These are phyloP conservation scores for Linnaemya vulpina DNA, from an alignment of 2,888 invertebrate genomes.

Conservation along the genomic window DNA sequence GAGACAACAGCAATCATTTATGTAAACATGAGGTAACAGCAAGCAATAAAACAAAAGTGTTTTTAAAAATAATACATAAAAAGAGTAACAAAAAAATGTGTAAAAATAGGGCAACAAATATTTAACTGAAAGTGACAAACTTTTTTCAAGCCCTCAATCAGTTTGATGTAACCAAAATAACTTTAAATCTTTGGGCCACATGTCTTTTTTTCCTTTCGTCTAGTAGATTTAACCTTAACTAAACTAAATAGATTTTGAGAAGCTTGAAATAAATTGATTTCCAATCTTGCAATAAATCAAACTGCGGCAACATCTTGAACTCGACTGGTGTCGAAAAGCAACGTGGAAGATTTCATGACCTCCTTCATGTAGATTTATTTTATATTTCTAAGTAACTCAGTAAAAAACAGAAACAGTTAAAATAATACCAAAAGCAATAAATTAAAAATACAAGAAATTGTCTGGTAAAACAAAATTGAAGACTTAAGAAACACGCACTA, in stretches of 20 bases:
- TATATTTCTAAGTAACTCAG: neutral
- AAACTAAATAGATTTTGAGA: neutral
- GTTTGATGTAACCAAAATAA: neutral
- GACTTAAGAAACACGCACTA: constrained; percentile 38
- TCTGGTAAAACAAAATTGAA: constrained; percentile 1
- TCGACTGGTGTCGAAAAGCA: neutral
- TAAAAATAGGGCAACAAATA: too few species aligned
- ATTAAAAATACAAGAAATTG: constrained; percentile 2
- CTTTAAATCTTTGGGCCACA: neutral
- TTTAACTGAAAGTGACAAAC: too few species aligned
- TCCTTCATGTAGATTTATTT: neutral
- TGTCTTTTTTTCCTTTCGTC: neutral
- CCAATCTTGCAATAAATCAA: constrained; percentile 1
- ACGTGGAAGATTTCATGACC: neutral
- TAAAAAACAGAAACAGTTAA: constrained; percentile 4
- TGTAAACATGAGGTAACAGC: neutral
- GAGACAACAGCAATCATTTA: neutral
- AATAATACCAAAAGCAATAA: neutral
- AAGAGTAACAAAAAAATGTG: neutral
- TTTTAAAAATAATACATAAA: neutral
- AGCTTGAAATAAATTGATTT: constrained; percentile 1
- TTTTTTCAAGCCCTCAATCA: neutral
- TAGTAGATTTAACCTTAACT: neutral
- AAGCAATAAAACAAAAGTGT: neutral
- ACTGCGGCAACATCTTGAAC: neutral